Evolutionary conservation across 2,888 invertebrate genomes (phyloP).

Genomic region (Zygaena filipendulae): DNA sequence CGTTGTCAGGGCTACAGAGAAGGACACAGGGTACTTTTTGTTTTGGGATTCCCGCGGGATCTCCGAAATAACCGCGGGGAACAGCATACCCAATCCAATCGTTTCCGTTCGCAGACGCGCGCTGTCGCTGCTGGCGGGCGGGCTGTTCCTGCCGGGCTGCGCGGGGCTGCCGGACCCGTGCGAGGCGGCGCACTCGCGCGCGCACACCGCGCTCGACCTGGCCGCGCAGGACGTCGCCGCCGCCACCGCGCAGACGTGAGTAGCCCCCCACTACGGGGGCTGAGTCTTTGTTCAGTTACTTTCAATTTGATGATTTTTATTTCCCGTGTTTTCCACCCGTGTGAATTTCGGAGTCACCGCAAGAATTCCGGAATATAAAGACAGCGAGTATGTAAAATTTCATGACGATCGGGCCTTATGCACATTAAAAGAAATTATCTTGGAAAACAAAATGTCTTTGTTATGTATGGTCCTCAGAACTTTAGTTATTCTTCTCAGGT

Average conservation of each 20-base stretch:
- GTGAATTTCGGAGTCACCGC: background rate
- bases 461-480: no score
- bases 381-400: background rate
- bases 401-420: no score
- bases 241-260: slow-evolving; percentile 88
- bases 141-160: slow-evolving; percentile 94
- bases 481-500: no score
- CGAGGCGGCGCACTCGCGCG: slow-evolving; percentile 87
- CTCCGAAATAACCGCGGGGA: no score
- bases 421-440: no score
- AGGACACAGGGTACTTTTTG: no score
- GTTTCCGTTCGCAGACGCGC: slow-evolving; percentile 74
- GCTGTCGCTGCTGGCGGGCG: slow-evolving; percentile 91
- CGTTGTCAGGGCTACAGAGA: no score
- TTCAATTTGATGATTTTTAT: no score
- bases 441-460: no score
- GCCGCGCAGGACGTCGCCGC: slow-evolving; percentile 95
- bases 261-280: background rate
- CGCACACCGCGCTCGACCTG: slow-evolving; percentile 90
- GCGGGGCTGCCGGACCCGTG: slow-evolving; percentile 95
- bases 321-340: no score
- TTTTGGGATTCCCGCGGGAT: no score
- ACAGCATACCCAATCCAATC: no score
- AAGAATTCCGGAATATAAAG: background rate
- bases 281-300: background rate